Evolutionary conservation across 1,140 invertebrate species (phyloP).

Genomic region (Hyphantria cunea): DNA sequence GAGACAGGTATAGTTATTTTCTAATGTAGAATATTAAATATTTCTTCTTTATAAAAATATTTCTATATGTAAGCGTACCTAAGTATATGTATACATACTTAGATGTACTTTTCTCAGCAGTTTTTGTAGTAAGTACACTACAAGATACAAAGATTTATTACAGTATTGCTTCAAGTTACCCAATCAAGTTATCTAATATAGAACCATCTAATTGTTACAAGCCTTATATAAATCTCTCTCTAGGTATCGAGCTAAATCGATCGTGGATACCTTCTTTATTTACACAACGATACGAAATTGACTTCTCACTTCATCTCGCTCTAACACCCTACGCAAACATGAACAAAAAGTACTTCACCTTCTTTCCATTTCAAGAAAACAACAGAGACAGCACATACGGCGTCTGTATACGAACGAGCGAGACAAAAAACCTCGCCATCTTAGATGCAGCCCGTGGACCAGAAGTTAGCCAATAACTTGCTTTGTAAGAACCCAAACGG

Average conservation of each 20-base stretch:
- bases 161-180: too few species aligned
- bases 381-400: slow-evolving; percentile 44
- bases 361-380: slow-evolving; percentile 66
- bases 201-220: too few species aligned
- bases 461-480: slow-evolving; percentile 74
- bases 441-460: slow-evolving; percentile 75
- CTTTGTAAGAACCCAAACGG: slow-evolving; percentile 45
- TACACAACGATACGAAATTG: slow-evolving; percentile 58
- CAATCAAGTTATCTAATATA: too few species aligned
- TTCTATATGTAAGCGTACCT: too few species aligned
- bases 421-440: slow-evolving; percentile 62
- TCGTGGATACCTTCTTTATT: slow-evolving; percentile 65
- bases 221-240: too few species aligned
- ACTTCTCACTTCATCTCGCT: slow-evolving; percentile 46
- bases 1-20: too few species aligned
- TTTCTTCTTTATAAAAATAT: too few species aligned
- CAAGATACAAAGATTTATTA: too few species aligned
- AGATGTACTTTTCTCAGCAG: too few species aligned
- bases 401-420: slow-evolving; percentile 39
- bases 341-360: slow-evolving; percentile 50
- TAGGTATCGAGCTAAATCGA: slow-evolving; percentile 41
- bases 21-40: too few species aligned
- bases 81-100: too few species aligned
- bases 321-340: slow-evolving; percentile 59
- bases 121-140: too few species aligned